Conservation (phyloP, 2,113 vertebrate species). For the Merops nubicus region DNA sequence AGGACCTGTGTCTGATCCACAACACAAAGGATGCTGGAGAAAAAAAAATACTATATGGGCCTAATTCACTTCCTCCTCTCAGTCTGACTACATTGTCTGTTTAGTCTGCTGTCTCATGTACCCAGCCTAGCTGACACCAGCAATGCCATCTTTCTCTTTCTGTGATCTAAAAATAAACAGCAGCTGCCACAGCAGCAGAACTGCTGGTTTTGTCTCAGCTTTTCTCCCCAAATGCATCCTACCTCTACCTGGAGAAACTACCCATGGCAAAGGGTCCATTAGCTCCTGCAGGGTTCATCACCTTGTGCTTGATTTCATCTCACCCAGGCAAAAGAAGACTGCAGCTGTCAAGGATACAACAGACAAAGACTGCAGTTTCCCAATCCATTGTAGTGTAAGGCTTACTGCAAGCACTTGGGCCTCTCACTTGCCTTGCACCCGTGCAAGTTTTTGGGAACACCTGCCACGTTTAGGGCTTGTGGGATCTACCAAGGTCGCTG, state of each 20-base stretch:
- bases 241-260: background rate
- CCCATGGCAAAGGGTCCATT: background rate
- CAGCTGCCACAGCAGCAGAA: background rate
- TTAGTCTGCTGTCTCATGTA: background rate
- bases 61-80: background rate
- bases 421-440: background rate
- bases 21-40: background rate
- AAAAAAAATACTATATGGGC: background rate
- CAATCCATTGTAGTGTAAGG: background rate
- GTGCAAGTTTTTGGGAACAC: background rate
- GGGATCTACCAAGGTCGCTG: background rate
- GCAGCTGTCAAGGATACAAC: background rate
- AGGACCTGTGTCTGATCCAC: background rate
- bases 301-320: background rate
- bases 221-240: background rate
- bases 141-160: background rate
- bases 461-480: background rate
- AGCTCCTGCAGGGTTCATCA: background rate
- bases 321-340: background rate
- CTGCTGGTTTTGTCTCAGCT: background rate
- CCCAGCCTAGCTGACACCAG: background rate
- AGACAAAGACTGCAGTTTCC: background rate
- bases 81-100: background rate
- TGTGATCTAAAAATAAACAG: conserved; percentile 17
- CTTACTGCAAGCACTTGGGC: background rate